Evolutionary conservation across 2,797 vertebrate species (phyloP).

Genomic region (Rallus crepitans): DNA sequence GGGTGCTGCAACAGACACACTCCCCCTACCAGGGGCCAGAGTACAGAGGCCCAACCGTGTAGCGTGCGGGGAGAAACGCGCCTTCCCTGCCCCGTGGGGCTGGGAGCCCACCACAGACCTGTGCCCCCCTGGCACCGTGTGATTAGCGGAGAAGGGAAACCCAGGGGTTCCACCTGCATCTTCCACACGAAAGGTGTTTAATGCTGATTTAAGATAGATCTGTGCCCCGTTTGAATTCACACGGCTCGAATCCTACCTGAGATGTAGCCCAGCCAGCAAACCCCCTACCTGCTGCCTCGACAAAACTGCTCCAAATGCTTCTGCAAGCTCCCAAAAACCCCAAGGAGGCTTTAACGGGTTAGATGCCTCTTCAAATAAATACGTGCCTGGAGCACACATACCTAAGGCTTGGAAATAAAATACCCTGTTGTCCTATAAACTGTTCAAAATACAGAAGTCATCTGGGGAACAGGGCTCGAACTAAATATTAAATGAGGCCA

Average conservation of each 20-base stretch:
- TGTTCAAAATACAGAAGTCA: neutral
- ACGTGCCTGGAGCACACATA: no score
- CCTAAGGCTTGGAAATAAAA: neutral
- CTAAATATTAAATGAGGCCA: neutral
- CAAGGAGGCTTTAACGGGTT: neutral
- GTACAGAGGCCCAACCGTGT: fast-evolving
- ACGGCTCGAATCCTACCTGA: neutral
- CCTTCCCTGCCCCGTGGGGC: neutral
- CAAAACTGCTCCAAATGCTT: neutral
- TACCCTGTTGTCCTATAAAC: neutral
- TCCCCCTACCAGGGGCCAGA: neutral
- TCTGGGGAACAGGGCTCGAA: neutral
- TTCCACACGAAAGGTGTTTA: neutral
- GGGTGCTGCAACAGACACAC: neutral
- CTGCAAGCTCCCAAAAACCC: neutral
- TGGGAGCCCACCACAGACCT: neutral
- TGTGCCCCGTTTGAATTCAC: neutral
- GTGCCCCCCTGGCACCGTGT: neutral
- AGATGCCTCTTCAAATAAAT: neutral
- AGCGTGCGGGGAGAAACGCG: neutral
- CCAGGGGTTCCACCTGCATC: neutral
- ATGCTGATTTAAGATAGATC: neutral
- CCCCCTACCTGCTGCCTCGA: neutral
- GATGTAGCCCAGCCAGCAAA: neutral
- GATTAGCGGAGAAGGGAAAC: neutral